These are phyloP conservation scores for Catocala fraxini DNA, from an alignment of 2,888 invertebrate genomes.

Conservation along the genomic window DNA sequence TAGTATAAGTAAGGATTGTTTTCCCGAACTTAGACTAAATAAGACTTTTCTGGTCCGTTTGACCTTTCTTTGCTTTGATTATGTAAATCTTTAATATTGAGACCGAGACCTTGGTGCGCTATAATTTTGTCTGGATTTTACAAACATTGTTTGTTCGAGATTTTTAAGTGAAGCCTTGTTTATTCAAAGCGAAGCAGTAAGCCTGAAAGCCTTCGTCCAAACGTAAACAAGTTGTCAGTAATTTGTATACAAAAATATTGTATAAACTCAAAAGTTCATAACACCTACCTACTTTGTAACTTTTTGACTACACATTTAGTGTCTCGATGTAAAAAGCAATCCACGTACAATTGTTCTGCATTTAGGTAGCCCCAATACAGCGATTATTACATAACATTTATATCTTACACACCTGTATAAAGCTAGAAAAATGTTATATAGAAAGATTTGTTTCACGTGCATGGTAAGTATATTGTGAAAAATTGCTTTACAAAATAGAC, in stretches of 20 bases:
- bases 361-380: no score
- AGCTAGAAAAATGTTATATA: no score
- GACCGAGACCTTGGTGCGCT: slow-evolving; percentile 27
- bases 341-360: no score
- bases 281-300: no score
- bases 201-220: slow-evolving; percentile 10
- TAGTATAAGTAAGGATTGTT: slow-evolving; percentile 10
- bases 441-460: no score
- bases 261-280: no score
- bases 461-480: no score
- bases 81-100: slow-evolving; percentile 44
- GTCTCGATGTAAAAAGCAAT: no score
- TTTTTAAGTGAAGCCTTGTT: slow-evolving; percentile 22
- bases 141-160: slow-evolving; percentile 22
- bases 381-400: no score
- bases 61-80: slow-evolving; percentile 33
- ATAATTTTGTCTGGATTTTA: slow-evolving; percentile 36
- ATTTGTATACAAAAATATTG: slow-evolving; percentile 3
- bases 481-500: no score
- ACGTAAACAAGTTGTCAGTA: slow-evolving; percentile 15
- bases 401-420: no score
- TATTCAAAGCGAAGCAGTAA: slow-evolving; percentile 22
- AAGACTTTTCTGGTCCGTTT: slow-evolving; percentile 24
- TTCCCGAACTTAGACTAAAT: slow-evolving; percentile 27
- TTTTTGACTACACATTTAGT: no score